Base-by-base conservation (phyloP, 2,888 invertebrate species). In the Galerucella nymphaeae region DNA sequence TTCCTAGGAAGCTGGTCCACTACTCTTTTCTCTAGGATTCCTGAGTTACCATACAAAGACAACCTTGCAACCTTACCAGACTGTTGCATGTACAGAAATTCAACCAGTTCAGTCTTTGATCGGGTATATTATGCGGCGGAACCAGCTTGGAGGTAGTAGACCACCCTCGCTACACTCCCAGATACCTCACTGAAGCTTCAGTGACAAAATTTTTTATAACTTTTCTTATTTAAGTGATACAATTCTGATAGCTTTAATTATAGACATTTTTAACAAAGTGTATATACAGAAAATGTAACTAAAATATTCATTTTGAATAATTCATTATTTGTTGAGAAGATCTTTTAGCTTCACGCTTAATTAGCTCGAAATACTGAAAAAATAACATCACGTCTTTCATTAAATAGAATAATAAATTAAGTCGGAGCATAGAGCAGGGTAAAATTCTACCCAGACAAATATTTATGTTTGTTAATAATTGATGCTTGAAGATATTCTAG, bases 341-440 rank as follows among this genome's bases (percentile, higher is more conserved):
- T 70, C 53, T 61, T 68, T 70, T 66, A 58, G 68, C 64, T 71
- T 71, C 53, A 55, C 66, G 61, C 61, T 64, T 59, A 72, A 72
- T 72, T 72, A 72, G 41, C 64, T 38, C 14, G 38, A 53, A 65
- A 64, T 62, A 23, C 62, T 41, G 16, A 42, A 70, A 69, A 73
- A 61, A 67, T 57, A 67, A 67, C 71, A 45, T 53, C 71, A 72
- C 67, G 67, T 72, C 67, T 72, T 73, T 75, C 71, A 71, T 73
- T 71, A 75, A 75, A 68, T 66, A 68, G 72, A 75, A 75, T 71
- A 75, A 71, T 66, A 75, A 71, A 71, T 73, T 73, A 64, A 61
- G 57, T 69, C 68, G 45, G 45, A 73, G 55, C 45, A 59, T 66
- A 53, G 14, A 41, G 18, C 18, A 66, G 14, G 57, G 38, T 57